Base-by-base conservation (phyloP, 2,113 vertebrate genomes). In the Mastomys natalensis region DNA sequence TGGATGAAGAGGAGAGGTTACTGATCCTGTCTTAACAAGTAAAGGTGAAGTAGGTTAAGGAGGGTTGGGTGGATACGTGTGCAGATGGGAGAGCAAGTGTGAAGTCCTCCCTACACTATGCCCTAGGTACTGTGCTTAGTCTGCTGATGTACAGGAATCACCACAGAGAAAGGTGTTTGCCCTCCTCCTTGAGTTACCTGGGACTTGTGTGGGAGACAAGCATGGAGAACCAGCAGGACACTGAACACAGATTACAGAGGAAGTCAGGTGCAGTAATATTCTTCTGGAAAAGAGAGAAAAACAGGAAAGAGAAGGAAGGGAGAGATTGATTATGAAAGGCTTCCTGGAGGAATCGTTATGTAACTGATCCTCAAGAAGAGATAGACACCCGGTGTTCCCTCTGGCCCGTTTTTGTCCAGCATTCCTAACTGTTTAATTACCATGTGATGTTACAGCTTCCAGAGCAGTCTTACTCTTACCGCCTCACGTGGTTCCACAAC, bases 91-190 rank as follows among this genome's bases (percentile, higher is more conserved):
- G 21, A 7, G 48, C 4, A 8, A 3, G 1, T 29, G 9, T 2
- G 62, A 93, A 86, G 48, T 45, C 29, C 24, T 21, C 26, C 60
- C 40, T 53, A 7, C 5, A 4, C 53, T 40, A 0, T 6, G 15
- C 9, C 0, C 1, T 16, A 77, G 68, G 40, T 45, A 16, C 29
- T 31, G 2, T 48, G 60, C 16, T 68, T 12, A 1, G 5, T 37
- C n/a, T 24, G n/a, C 21, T 4, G 7, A 0, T 45, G 4, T 1
- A 31, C 0, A 55, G 31, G 29, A 16, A 37, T 17, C n/a, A 17
- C 60, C n/a, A 31, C 12, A 40, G 58, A 29, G 26, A 73, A 37
- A 0, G 6, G 17, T 8, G 51, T 15, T 48, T 66, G 72, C 5
- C 37, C 7, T 60, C 29, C 24, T 62, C 21, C 31, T 31, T 92